Conservation (phyloP, 2,113 vertebrate species). For the Bungarus multicinctus region DNA sequence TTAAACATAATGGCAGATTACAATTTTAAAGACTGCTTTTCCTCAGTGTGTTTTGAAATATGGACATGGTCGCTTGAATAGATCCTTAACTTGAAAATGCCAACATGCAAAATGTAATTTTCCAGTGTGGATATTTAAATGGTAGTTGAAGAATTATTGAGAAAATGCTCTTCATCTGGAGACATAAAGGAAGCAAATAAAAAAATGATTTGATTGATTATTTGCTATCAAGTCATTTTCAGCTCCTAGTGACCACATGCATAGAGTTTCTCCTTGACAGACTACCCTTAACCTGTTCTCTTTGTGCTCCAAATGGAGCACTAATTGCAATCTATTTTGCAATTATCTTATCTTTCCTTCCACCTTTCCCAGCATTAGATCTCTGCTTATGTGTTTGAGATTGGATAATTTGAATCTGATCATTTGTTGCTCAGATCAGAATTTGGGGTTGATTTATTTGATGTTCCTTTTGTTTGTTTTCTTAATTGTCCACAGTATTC, state of each 20-base stretch:
- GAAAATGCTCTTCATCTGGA: neutral
- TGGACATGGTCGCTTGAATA: neutral
- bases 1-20: neutral
- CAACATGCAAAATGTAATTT: neutral
- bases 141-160: neutral
- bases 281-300: neutral
- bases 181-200: neutral
- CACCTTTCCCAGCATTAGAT: neutral
- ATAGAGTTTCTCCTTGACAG: neutral
- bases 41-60: neutral
- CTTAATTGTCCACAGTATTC: neutral
- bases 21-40: neutral
- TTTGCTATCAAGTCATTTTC: neutral
- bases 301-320: neutral
- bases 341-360: neutral
- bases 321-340: neutral
- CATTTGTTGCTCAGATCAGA: neutral
- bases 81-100: neutral
- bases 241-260: neutral
- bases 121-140: neutral
- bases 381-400: neutral
- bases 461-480: neutral
- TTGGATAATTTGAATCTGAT: neutral
- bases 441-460: neutral
- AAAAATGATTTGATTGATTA: neutral